Base-by-base conservation (phyloP, 1,140 invertebrate species). In the Drosophila athabasca region DNA sequence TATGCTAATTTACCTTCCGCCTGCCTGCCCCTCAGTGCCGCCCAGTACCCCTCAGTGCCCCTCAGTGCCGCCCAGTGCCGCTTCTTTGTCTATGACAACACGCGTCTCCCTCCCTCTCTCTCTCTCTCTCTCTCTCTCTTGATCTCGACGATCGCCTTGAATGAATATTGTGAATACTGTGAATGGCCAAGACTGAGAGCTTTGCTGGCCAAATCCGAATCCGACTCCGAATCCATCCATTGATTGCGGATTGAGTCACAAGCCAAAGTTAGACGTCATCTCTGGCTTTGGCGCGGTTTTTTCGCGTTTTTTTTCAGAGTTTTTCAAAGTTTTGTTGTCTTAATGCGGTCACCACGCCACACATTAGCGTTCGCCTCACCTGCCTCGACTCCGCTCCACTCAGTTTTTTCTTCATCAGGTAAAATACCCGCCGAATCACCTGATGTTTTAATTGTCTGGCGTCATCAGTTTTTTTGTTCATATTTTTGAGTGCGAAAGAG, bases 401-500 rank as follows among this genome's bases (percentile, higher is more conserved):
- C 19, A 13, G 29, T 66, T 44, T 43, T 43, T 45, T 62, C 39
- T 45, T 17, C 15, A 43, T 26, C 69, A 62, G 69, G 81, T 80
- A 68, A 87, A 62, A 76, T 69, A 69, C 44, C 65, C 50, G 74
- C 62, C 50, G 74, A 87, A 87, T 87, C 82, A 87, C 82, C 82
- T 87, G 82, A 87, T 87, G 71, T 87, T 87, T 87, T 88, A 87
- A 87, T 87, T 88, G 82, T 60, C 57, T 66, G 70, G 66, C 75
- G 82, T 85, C 82, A 87, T 85, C 81, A 78, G 54, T 76, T 76
- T 75, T 66, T 52, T 68, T n/a, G 44, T 64, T 54, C 43, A 13
- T 19, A 35, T 29, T 39, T 26, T 26, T 43, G 22, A 46, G 6
- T 24, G 22, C 24, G 41, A 19, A 46, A 58, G 35, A 62, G 31